phyloP scores from a whole-genome alignment of 1,140 invertebrate species.

The Centruroides vittatus region DNA sequence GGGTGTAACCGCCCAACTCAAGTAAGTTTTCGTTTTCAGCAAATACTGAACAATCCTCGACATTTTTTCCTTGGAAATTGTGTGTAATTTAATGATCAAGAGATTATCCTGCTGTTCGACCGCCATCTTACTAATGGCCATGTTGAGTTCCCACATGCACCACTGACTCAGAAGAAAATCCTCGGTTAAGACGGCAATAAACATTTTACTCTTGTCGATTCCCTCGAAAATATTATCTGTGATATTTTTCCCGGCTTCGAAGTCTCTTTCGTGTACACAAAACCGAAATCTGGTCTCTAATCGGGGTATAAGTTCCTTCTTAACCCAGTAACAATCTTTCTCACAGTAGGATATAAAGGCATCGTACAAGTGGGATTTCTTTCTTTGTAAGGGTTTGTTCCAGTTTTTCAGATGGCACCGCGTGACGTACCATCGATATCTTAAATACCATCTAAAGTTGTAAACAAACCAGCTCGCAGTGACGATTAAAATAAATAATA shows the following conservation, averaged over 20 bases:
- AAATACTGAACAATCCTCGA: constrained; percentile 10
- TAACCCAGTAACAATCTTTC: constrained; percentile 1
- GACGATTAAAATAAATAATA: not conserved
- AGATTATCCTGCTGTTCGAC: constrained; percentile 6
- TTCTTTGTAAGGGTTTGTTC: not conserved
- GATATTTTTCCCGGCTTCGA: constrained; percentile 17
- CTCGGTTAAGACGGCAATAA: constrained; percentile 19
- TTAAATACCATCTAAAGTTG: not conserved
- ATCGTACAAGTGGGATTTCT: not conserved
- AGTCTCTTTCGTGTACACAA: constrained; percentile 24
- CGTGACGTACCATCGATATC: not conserved
- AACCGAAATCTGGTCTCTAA: constrained; percentile 5
- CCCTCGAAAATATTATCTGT: constrained; percentile 19
- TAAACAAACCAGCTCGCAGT: not conserved
- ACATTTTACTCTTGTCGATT: constrained; percentile 18
- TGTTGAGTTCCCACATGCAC: constrained; percentile 20
- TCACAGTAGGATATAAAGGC: constrained; percentile 7
- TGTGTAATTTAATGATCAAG: constrained; percentile 6
- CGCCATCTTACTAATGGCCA: constrained; percentile 5
- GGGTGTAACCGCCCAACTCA: constrained; percentile 6
- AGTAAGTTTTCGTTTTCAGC: constrained; percentile 7
- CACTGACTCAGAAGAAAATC: constrained; percentile 19
- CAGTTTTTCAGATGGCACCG: not conserved
- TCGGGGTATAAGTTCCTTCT: not conserved
- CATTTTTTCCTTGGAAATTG: not conserved